A percentile compares a stretch with the other conserved stretches of the same genome.
phyloP scores from a whole-genome alignment of 2,888 invertebrate species.

The Pycnomerus fuliginosus region DNA sequence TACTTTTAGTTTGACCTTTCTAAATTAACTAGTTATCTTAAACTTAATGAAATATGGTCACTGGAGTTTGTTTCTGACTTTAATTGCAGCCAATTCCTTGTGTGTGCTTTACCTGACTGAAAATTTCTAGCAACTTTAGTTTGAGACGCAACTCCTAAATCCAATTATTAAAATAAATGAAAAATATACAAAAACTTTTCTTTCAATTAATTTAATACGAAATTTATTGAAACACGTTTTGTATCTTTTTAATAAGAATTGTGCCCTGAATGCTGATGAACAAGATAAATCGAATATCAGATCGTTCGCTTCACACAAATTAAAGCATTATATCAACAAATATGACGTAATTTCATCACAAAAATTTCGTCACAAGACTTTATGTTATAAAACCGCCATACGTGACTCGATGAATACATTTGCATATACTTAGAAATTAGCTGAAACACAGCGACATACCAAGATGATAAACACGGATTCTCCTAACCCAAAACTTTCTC shows the following conservation, averaged over 20 bases:
- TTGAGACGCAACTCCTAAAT: not conserved
- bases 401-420: constrained; percentile 20
- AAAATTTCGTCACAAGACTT: no score
- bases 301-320: no score
- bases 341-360: no score
- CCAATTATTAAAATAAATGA: constrained; percentile 1
- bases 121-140: no score
- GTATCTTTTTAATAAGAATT: not conserved
- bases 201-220: no score
- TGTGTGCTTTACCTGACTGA: no score
- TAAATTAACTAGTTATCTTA: constrained; percentile 14
- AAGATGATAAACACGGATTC: no score
- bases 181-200: constrained; percentile 2
- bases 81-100: constrained; percentile 10
- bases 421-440: constrained; percentile 16
- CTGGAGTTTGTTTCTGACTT: constrained; percentile 12
- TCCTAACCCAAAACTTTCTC: no score
- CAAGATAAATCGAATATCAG: constrained; percentile 1
- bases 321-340: no score
- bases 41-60: constrained; percentile 15
- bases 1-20: constrained; percentile 18
- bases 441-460: no score
- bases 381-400: no score
- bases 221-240: no score
- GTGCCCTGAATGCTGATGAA: not conserved